Evolutionary conservation across 2,113 vertebrate genomes (phyloP).

Genomic region (Fukomys damarensis): DNA sequence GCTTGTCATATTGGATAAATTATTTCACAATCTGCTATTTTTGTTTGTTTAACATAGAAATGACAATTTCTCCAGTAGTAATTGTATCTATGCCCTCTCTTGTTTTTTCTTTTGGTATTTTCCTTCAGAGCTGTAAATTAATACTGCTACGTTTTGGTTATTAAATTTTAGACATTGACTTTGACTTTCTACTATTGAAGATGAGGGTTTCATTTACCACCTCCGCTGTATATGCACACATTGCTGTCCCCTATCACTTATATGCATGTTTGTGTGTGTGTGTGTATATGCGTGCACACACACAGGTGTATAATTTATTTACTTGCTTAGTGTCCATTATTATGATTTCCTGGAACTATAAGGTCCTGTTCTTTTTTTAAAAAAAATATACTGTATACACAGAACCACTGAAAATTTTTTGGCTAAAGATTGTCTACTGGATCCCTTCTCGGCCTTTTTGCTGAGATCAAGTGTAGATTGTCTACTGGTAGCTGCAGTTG

Average conservation of each 20-base stretch:
- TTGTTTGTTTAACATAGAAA: not conserved
- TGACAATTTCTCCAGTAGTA: not conserved
- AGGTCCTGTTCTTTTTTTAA: not conserved
- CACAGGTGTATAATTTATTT: not conserved
- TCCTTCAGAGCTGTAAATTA: not conserved
- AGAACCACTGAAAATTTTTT: not conserved
- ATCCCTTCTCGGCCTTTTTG: no score
- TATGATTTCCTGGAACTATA: not conserved
- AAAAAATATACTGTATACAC: rapidly evolving
- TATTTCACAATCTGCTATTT: not conserved
- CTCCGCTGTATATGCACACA: not conserved
- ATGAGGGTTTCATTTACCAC: not conserved
- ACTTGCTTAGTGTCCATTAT: not conserved
- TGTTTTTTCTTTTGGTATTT: not conserved
- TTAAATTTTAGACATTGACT: not conserved
- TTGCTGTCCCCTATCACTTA: not conserved
- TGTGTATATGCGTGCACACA: not conserved
- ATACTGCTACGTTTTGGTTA: not conserved
- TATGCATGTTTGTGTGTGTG: not conserved
- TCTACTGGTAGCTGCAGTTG: not conserved
- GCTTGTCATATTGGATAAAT: not conserved
- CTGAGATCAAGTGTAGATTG: no score
- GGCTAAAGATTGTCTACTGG: not conserved
- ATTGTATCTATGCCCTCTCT: not conserved
- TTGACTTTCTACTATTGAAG: not conserved